These are phyloP conservation scores for Scatophagus argus DNA, from an alignment of 2,113 vertebrate genomes.

Conservation along the genomic window DNA sequence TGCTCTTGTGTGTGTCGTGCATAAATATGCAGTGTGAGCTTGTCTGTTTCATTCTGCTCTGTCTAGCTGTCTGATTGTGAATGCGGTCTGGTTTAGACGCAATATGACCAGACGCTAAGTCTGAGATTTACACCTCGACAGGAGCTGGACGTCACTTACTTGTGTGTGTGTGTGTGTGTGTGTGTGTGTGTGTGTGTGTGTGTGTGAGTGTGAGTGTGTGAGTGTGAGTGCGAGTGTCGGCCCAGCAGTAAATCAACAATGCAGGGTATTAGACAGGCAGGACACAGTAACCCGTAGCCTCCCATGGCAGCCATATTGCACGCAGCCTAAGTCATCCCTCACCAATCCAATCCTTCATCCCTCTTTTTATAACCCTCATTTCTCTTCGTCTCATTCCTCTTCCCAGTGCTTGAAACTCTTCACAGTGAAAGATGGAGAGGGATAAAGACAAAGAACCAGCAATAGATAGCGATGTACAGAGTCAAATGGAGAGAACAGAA, in stretches of 20 bases:
- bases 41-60: constrained; percentile 4
- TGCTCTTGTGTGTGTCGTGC: background rate
- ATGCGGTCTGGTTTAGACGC: constrained; percentile 12
- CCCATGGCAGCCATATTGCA: constrained; percentile 50
- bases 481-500: background rate
- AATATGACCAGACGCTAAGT: constrained; percentile 41
- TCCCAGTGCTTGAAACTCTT: constrained; percentile 9
- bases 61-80: constrained; percentile 27
- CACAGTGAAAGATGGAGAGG: constrained; percentile 13
- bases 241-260: constrained; percentile 51
- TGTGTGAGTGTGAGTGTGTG: constrained; percentile 11
- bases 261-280: constrained; percentile 28
- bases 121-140: constrained; percentile 59
- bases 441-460: constrained; percentile 11
- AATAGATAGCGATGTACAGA: background rate
- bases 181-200: constrained; percentile 15
- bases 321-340: constrained; percentile 40
- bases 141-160: constrained; percentile 11
- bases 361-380: constrained; percentile 52
- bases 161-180: background rate
- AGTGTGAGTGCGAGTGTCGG: constrained; percentile 9
- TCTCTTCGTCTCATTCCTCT: constrained; percentile 25
- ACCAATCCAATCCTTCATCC: constrained; percentile 33
- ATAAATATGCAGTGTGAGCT: constrained; percentile 6
- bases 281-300: constrained; percentile 46